Evolutionary conservation across 2,113 vertebrate species (phyloP).

Genomic region (Hepsetus odoe): DNA sequence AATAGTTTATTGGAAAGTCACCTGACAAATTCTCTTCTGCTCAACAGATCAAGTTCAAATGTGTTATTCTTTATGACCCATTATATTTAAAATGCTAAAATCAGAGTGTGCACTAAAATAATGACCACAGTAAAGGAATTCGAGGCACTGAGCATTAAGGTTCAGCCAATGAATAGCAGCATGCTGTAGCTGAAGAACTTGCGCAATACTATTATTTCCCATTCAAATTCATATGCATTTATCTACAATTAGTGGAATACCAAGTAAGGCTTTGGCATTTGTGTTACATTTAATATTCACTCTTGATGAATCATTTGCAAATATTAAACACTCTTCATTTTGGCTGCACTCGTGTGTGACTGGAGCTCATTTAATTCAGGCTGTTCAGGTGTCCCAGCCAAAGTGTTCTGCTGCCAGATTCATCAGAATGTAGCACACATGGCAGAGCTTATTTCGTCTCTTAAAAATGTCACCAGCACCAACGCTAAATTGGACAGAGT

Average conservation of each 20-base stretch:
- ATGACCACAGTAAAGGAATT: background rate
- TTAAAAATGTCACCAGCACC: constrained; percentile 12
- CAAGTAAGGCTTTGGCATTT: background rate
- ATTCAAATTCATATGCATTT: background rate
- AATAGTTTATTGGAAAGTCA: no score
- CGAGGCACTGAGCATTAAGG: background rate
- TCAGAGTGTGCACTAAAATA: background rate
- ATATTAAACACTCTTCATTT: constrained; percentile 11
- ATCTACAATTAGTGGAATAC: background rate
- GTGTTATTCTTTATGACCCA: no score
- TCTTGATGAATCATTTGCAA: background rate
- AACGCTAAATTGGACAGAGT: background rate
- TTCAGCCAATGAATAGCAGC: background rate
- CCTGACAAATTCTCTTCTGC: no score
- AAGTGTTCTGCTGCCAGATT: constrained; percentile 1
- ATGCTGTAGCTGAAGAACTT: background rate
- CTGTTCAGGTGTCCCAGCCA: constrained; percentile 11
- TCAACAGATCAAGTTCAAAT: no score
- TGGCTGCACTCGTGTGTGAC: constrained; percentile 4
- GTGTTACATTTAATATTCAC: background rate
- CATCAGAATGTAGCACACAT: constrained; percentile 32
- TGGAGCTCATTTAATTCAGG: constrained; percentile 26
- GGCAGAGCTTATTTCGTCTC: background rate
- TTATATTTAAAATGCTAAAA: no score
- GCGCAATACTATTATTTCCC: background rate